Percentiles rank a stretch among this genome's conserved stretches.
phyloP scores from a whole-genome alignment of 2,113 vertebrate species.

The Trochalopteron elliotii region DNA sequence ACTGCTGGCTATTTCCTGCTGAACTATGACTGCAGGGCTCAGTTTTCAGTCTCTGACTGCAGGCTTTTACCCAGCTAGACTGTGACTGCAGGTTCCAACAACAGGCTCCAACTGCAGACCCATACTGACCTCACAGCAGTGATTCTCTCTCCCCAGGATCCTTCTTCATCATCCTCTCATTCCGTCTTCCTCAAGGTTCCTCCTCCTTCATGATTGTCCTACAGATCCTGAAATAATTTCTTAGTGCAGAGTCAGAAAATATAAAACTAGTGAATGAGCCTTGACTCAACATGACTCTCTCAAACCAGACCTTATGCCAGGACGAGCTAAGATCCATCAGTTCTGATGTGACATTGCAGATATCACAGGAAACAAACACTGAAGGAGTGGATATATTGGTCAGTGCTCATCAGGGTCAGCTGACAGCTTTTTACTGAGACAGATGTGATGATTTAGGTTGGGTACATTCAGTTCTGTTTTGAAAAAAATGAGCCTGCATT shows the following conservation, averaged over 20 bases:
- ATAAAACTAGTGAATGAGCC: not conserved
- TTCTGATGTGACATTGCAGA: not conserved
- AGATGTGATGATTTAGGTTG: not conserved
- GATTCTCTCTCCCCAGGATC: not conserved
- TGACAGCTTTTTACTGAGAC: not conserved
- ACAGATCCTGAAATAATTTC: not conserved
- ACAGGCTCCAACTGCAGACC: not conserved
- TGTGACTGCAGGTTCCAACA: not conserved
- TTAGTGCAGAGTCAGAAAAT: not conserved
- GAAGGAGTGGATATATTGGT: not conserved
- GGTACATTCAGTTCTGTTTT: not conserved
- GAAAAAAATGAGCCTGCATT: not conserved
- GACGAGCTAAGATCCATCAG: not conserved
- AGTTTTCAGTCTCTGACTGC: not conserved
- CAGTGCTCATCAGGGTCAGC: not conserved
- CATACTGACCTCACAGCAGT: not conserved
- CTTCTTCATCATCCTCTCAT: not conserved
- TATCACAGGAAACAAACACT: not conserved
- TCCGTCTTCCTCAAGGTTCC: not conserved
- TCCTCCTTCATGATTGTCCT: not conserved
- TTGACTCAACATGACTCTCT: not conserved
- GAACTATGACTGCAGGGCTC: not conserved
- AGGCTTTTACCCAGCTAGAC: not conserved
- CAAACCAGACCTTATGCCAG: not conserved
- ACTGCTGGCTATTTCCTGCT: not conserved